phyloP scores from a whole-genome alignment of 2,888 invertebrate species.

The Erebia epiphron region DNA sequence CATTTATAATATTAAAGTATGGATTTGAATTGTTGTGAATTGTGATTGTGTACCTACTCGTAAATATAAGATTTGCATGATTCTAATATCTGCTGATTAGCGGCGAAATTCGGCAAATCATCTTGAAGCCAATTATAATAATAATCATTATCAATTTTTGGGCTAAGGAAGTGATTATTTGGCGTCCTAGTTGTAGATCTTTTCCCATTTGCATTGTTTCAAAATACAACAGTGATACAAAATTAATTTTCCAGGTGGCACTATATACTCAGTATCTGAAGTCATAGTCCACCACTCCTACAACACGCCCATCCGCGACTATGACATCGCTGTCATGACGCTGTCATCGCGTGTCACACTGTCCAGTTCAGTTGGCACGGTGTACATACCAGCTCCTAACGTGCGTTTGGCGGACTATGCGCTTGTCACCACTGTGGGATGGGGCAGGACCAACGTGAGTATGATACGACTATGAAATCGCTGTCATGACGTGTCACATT shows the following conservation, averaged over 20 bases:
- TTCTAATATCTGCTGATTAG: too few species aligned
- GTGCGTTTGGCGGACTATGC: slow-evolving; percentile 50
- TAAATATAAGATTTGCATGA: too few species aligned
- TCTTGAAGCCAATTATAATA: too few species aligned
- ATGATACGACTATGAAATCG: slow-evolving; percentile 47
- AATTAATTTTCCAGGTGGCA: slow-evolving; percentile 52
- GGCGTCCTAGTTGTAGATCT: too few species aligned
- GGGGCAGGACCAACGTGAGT: slow-evolving; percentile 64
- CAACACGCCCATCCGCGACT: slow-evolving; percentile 52
- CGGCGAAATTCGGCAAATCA: too few species aligned
- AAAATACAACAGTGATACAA: too few species aligned
- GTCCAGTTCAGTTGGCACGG: slow-evolving; percentile 41
- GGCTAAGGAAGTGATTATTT: too few species aligned
- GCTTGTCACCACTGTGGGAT: slow-evolving; percentile 56
- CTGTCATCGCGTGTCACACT: slow-evolving; percentile 46
- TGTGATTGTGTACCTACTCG: too few species aligned
- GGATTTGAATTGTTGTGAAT: too few species aligned
- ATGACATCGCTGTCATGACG: slow-evolving; percentile 62
- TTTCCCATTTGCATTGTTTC: too few species aligned
- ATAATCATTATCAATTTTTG: too few species aligned
- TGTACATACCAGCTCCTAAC: slow-evolving; percentile 49
- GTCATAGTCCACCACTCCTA: slow-evolving; percentile 59
- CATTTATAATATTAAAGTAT: too few species aligned
- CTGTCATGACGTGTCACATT: slow-evolving; percentile 46
- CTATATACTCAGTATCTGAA: slow-evolving; percentile 47